Base-by-base conservation (phyloP, 2,113 vertebrate species). In the Antechinus flavipes region DNA sequence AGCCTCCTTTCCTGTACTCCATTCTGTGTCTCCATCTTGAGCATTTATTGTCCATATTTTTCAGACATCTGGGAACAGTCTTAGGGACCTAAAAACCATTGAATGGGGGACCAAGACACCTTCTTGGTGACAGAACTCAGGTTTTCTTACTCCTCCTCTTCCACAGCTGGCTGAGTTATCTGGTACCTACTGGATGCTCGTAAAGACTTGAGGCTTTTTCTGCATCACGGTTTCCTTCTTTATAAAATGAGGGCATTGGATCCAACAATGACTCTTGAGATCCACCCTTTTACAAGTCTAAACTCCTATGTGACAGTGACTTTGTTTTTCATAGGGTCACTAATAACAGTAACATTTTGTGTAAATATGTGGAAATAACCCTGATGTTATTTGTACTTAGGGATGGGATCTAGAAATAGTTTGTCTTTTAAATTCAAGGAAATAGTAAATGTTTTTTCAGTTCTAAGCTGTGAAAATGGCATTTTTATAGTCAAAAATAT, bases 401-500 rank as follows among this genome's bases (percentile, higher is more conserved):
- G 94, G 91, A 91, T 95, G 54, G 52, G 93, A 91, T 49, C 90
- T 92, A 76, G 94, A 0, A 93, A 95, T 58, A 76, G 90, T 93
- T 97, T 11, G 89, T 47, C 89, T 94, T 95, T 96, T 95, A 61
- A 90, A 95, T 91, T 93, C 96, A 92, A 76, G n/a, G 89, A 92
- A 46, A 92, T 76, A n/a, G n/a, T n/a, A n/a, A n/a, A n/a, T n/a
- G n/a, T n/a, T 93, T 94, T 90, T 26, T 94, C 24, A 91, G 68
- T 27, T 42, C 27, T 52, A 35, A 92, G 24, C 90, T 95, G 91
- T 94, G 90, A 93, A 96, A 96, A 92, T 90, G 46, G 54, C 50
- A 14, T 90, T 22, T 47, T 47, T 47, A 47, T 47, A 47, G 47
- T 47, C 47, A 47, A 47, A 47, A 47, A 47, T 47, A 47, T 91